Conservation (phyloP, 1,140 invertebrate species). For the Sitobion miscanthi region DNA sequence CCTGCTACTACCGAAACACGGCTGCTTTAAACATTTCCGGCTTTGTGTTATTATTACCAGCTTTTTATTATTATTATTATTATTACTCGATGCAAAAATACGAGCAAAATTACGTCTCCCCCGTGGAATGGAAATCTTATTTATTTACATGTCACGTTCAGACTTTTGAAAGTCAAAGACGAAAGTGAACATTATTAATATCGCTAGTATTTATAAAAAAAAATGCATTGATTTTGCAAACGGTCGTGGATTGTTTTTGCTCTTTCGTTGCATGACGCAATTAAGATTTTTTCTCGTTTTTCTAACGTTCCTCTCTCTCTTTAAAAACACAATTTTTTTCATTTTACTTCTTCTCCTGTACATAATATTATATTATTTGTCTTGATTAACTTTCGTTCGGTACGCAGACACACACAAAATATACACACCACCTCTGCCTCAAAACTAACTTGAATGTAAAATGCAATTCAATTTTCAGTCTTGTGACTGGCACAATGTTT, state of each 20-base stretch:
- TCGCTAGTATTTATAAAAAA: constrained; percentile 28
- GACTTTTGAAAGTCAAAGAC: constrained; percentile 53
- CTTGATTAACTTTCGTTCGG: background rate
- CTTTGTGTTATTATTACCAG: constrained; percentile 39
- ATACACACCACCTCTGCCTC: background rate
- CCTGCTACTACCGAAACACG: background rate
- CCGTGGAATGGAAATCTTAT: constrained; percentile 38
- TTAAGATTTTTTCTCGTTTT: constrained; percentile 40
- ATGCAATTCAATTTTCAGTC: background rate
- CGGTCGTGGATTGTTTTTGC: constrained; percentile 35
- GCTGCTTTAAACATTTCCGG: constrained; percentile 47
- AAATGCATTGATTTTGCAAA: constrained; percentile 34
- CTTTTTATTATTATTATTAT: background rate
- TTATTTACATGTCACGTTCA: constrained; percentile 56
- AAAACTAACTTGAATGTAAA: background rate
- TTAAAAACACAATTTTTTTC: background rate
- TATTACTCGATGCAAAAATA: constrained; percentile 38
- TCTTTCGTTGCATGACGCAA: constrained; percentile 6
- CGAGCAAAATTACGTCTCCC: constrained; percentile 18
- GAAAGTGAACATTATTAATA: constrained; percentile 53
- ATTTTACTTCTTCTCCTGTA: background rate
- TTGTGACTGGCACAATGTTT: background rate
- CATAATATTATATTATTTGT: constrained; percentile 18
- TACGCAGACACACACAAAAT: background rate
- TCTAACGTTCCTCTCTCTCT: background rate